Base-by-base conservation (phyloP, 1,140 invertebrate genomes). In the Dufourea novaeangliae region DNA sequence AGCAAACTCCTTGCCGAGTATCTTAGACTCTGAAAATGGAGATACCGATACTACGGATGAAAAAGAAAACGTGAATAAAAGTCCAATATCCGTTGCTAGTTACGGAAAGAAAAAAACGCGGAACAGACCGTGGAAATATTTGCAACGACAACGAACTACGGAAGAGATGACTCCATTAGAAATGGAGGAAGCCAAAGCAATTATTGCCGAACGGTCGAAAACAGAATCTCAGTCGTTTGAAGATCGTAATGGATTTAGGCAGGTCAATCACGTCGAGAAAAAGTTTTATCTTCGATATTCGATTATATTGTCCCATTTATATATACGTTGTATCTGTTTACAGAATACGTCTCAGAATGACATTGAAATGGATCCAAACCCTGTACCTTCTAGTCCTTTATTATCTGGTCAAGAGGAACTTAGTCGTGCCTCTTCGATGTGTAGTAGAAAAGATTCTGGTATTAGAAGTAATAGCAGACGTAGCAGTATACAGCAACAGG, bases 401-500 rank as follows among this genome's bases (percentile, higher is more conserved):
- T 86, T 92, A 66, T 80, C 89, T 78, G 87, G 89, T 67, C 94
- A 96, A 63, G 96, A 96, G 87, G 92, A 94, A 78, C 90, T 95
- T 68, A 96, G 95, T 91, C 93, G 96, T 61, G 95, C 95, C 79
- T 94, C 95, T 1, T 96, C 96, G 11, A 94, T 96, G 52, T 96
- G 96, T 84, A 97, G 96, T 82, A 94, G 97, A 72, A 97, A 97
- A 92, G 97, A 97, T 91, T 97, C 96, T 0, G 97, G 97, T 6
- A 97, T 97, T 73, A 94, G 95, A 77, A 97, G 97, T 88, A 97
- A 96, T 57, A 97, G 96, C 82, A 93, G 96, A 1, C 92, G 96
- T 72, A 97, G 96, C 80, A 97, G 96, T 87, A 97, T 97, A 87
- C 96, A 97, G 84, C 95, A 96, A 82, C 96, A 97, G 94, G 96